These are phyloP conservation scores for Lepidocolaptes lacrymiger DNA, from an alignment of 2,797 vertebrate genomes.

Conservation along the genomic window DNA sequence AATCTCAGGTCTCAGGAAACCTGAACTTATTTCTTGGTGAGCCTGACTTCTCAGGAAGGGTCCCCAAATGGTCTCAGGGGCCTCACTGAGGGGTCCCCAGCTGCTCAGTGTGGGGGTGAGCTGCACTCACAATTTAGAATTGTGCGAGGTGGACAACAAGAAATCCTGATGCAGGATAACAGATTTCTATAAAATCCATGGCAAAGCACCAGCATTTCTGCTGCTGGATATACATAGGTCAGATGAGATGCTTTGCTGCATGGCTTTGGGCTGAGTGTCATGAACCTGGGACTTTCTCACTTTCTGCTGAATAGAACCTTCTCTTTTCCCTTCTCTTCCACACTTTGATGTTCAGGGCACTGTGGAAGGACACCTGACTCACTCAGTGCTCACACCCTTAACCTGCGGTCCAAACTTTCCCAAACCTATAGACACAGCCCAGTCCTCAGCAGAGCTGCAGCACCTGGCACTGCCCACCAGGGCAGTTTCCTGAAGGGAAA, in stretches of 20 bases:
- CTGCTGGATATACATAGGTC: background rate
- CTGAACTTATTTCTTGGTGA: background rate
- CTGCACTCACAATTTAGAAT: background rate
- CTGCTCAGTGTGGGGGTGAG: background rate
- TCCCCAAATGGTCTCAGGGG: background rate
- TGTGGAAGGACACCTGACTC: background rate
- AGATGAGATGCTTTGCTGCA: background rate
- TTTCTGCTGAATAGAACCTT: background rate
- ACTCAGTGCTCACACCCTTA: background rate
- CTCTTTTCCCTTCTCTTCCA: background rate
- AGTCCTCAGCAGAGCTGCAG: background rate
- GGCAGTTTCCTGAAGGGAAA: rapidly evolving
- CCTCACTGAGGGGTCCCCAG: background rate
- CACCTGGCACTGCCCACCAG: rapidly evolving
- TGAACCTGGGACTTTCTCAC: background rate
- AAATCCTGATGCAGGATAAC: background rate
- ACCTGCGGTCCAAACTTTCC: background rate
- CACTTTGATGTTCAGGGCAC: background rate
- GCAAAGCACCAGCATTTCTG: background rate
- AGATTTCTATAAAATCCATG: background rate
- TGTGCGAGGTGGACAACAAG: rapidly evolving
- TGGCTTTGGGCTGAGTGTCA: background rate
- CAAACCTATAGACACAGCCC: background rate
- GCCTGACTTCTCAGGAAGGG: background rate
- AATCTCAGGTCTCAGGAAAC: background rate